Percentiles rank a stretch among this genome's conserved stretches.
These are phyloP conservation scores for Phasianus colchicus DNA, from an alignment of 2,113 vertebrate genomes.

Conservation along the genomic window DNA sequence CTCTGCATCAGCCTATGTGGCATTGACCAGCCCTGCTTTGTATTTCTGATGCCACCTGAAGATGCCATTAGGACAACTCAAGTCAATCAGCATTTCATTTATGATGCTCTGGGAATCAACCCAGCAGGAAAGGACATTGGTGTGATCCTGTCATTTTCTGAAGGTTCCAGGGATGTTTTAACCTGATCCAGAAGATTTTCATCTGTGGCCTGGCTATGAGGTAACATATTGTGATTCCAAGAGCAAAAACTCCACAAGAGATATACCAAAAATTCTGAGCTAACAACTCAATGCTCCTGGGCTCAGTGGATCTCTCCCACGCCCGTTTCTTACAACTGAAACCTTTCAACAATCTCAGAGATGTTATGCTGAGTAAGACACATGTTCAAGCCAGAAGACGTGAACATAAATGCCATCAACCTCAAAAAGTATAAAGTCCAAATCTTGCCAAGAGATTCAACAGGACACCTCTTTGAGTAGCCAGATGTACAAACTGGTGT, in stretches of 20 bases:
- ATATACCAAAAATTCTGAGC: not conserved
- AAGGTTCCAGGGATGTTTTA: not conserved
- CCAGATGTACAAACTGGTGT: not conserved
- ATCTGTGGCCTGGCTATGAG: not conserved
- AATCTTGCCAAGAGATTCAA: not conserved
- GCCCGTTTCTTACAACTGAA: not conserved
- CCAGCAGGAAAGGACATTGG: not conserved
- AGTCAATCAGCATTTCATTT: not conserved
- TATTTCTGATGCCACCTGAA: not conserved
- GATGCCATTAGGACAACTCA: not conserved
- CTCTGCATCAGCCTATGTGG: not conserved
- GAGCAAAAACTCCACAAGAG: not conserved
- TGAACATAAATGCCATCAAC: not conserved
- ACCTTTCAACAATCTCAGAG: not conserved
- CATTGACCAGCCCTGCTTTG: not conserved
- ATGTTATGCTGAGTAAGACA: not conserved
- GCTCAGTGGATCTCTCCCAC: not conserved
- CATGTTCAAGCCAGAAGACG: fast-evolving
- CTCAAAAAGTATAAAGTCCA: not conserved
- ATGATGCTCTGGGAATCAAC: not conserved
- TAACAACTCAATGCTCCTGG: not conserved
- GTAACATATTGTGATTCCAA: not conserved
- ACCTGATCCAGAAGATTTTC: not conserved
- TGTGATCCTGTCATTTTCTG: fast-evolving
- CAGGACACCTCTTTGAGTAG: not conserved